phyloP scores from a whole-genome alignment of 2,888 invertebrate species.

The Scaptomyza cyrtandrae region DNA sequence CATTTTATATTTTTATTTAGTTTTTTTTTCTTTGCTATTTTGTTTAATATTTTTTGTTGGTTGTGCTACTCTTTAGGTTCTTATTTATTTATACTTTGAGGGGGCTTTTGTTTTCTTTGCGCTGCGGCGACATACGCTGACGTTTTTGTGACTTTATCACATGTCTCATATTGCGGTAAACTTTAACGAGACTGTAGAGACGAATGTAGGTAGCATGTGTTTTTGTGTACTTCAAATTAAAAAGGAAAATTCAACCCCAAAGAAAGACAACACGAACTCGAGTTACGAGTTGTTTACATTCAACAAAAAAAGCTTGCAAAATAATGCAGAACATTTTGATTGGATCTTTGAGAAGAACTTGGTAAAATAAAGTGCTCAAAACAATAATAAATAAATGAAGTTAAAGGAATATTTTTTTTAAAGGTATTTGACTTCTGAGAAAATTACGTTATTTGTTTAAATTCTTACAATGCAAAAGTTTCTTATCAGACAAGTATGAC shows the following conservation, averaged over 20 bases:
- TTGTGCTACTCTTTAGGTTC: constrained; percentile 20
- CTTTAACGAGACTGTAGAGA: constrained; percentile 29
- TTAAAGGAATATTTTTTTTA: not conserved
- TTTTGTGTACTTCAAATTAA: constrained; percentile 50
- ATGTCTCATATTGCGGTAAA: constrained; percentile 78
- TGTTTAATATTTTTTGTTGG: constrained; percentile 21
- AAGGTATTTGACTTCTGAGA: not conserved
- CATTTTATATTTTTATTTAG: constrained; percentile 48
- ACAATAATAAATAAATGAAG: not conserved
- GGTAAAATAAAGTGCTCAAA: not conserved
- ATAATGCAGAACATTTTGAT: constrained; percentile 22
- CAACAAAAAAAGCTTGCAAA: not conserved
- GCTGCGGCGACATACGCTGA: constrained; percentile 69
- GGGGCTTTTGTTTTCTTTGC: constrained; percentile 75
- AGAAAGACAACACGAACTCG: not conserved
- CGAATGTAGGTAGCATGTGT: not conserved
- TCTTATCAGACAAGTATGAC: constrained; percentile 13
- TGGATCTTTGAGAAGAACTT: not conserved
- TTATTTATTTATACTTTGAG: constrained; percentile 70
- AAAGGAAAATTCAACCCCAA: constrained; percentile 9
- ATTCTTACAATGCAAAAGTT: not conserved
- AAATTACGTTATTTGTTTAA: not conserved
- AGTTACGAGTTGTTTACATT: not conserved
- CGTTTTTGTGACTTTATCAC: constrained; percentile 80
- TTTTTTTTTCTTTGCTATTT: constrained; percentile 30